Percentiles rank a stretch among this genome's conserved stretches.
phyloP scores from a whole-genome alignment of 2,113 vertebrate genomes.

The Myotis lucifugus region DNA sequence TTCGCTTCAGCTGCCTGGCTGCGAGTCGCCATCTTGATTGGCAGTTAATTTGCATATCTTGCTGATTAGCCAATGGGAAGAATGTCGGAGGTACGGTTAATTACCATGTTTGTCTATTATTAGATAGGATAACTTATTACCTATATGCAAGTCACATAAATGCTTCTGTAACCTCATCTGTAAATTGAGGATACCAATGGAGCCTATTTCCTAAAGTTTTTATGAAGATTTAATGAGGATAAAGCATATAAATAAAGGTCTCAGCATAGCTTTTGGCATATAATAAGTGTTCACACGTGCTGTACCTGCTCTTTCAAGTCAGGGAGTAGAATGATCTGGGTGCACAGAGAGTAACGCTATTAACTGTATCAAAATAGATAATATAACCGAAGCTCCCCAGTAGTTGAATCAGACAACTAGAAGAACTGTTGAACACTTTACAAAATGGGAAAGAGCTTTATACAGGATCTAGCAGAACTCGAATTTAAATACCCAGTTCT shows the following conservation, averaged over 20 bases:
- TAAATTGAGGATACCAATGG: background rate
- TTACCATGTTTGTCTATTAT: too few relatives aligned
- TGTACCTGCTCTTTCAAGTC: background rate
- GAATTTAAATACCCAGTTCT: constrained; percentile 58
- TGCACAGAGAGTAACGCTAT: background rate
- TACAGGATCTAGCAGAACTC: constrained; percentile 44
- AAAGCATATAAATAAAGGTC: background rate
- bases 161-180: background rate
- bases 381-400: background rate
- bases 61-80: too few relatives aligned
- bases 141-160: background rate
- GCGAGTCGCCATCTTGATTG: too few relatives aligned
- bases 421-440: constrained; percentile 38
- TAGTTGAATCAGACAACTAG: constrained; percentile 48
- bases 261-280: constrained; percentile 6
- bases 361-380: constrained; percentile 33
- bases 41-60: too few relatives aligned
- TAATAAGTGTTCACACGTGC: background rate
- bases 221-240: constrained; percentile 36
- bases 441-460: constrained; percentile 50
- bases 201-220: background rate
- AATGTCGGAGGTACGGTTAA: too few relatives aligned
- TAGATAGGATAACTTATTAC: constrained; percentile 2
- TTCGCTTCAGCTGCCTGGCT: too few relatives aligned
- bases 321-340: background rate